phyloP scores from a whole-genome alignment of 92 coral and sea anemone species.

The Zoanthus sociatus region DNA sequence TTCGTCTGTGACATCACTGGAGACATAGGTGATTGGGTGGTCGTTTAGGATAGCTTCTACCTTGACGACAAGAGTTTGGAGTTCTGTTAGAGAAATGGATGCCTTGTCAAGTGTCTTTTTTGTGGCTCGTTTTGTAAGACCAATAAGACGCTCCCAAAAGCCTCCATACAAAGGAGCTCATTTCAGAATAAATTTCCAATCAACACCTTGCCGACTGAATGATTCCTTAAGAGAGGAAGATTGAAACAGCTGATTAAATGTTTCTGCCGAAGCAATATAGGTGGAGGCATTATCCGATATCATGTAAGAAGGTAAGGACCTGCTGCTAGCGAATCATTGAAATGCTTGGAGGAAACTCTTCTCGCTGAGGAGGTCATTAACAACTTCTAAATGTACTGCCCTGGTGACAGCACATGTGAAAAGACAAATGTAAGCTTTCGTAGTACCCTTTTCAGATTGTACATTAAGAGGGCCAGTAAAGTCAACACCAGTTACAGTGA shows the following conservation, averaged over 20 bases:
- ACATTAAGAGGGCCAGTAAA: slow-evolving; percentile 63
- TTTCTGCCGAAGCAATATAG: slow-evolving; percentile 8
- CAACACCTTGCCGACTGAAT: too few species aligned
- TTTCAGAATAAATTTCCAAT: too few species aligned
- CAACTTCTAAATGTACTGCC: not conserved
- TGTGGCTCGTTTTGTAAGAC: slow-evolving; percentile 59
- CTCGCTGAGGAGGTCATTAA: not conserved
- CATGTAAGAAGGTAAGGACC: slow-evolving; percentile 16
- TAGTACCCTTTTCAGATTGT: not conserved
- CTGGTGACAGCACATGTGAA: too few species aligned
- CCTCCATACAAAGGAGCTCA: too few species aligned
- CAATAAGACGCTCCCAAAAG: slow-evolving; percentile 14
- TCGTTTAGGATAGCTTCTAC: slow-evolving; percentile 54
- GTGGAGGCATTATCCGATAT: slow-evolving; percentile 75
- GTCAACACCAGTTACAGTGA: slow-evolving; percentile 68
- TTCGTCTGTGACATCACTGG: slow-evolving; percentile 56
- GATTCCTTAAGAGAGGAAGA: too few species aligned
- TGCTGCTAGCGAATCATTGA: slow-evolving; percentile 30
- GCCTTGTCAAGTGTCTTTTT: slow-evolving; percentile 62
- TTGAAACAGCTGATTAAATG: too few species aligned
- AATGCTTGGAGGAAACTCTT: slow-evolving; percentile 41
- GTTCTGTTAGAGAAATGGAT: slow-evolving; percentile 25
- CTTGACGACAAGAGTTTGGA: slow-evolving; percentile 54
- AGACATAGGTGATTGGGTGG: slow-evolving; percentile 5
- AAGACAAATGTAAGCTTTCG: slow-evolving; percentile 35